These are phyloP conservation scores for Ephialtes manifestator DNA, from an alignment of 2,888 invertebrate species.

Conservation along the genomic window DNA sequence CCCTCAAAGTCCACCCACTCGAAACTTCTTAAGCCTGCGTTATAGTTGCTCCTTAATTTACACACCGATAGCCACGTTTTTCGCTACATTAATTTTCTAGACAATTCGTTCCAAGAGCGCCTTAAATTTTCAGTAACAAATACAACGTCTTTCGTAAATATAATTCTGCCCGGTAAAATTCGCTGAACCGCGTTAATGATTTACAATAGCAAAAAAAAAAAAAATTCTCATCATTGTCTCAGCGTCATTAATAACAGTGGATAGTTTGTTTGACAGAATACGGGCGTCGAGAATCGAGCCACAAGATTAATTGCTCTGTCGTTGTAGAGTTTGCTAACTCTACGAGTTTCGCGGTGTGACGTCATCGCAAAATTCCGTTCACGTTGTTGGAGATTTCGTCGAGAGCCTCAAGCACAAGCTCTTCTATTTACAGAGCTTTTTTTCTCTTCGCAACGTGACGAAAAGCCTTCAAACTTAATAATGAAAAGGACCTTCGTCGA, in stretches of 20 bases:
- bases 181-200: background rate
- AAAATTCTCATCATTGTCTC: background rate
- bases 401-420: background rate
- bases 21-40: too few relatives aligned
- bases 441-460: background rate
- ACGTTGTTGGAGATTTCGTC: background rate
- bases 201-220: background rate
- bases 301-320: background rate
- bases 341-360: background rate
- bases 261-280: background rate
- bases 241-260: background rate
- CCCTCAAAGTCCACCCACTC: too few relatives aligned
- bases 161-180: background rate
- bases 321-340: background rate
- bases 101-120: too few relatives aligned
- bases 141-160: background rate
- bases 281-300: background rate
- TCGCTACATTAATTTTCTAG: too few relatives aligned
- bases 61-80: too few relatives aligned
- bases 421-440: conserved; percentile 20
- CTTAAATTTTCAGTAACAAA: too few relatives aligned
- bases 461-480: background rate
- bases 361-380: background rate
- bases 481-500: conserved; percentile 1
- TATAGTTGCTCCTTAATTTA: too few relatives aligned